phyloP scores from a whole-genome alignment of 2,113 vertebrate species.

The Channa maculata region DNA sequence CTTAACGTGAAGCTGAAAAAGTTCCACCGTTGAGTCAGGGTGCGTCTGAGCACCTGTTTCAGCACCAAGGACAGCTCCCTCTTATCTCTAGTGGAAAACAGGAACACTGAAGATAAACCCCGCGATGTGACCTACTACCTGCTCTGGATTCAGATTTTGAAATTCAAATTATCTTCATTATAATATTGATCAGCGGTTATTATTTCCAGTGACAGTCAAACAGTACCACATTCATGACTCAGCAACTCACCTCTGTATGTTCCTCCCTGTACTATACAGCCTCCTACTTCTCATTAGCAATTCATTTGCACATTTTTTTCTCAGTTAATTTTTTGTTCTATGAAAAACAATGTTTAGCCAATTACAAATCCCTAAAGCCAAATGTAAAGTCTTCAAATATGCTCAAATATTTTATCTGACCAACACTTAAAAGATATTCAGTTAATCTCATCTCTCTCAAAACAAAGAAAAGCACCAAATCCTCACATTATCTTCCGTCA shows the following conservation, averaged over 20 bases:
- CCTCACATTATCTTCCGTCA: too few species aligned
- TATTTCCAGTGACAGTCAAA: too few species aligned
- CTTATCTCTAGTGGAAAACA: not conserved
- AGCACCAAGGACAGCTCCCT: constrained; percentile 76
- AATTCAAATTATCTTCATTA: not conserved
- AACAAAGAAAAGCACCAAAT: too few species aligned
- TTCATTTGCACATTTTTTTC: too few species aligned
- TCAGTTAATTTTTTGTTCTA: too few species aligned
- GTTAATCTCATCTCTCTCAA: too few species aligned
- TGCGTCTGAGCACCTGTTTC: constrained; percentile 36
- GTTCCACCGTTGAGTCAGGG: not conserved
- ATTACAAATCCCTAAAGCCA: too few species aligned
- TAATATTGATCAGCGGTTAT: too few species aligned
- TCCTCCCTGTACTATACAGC: not conserved
- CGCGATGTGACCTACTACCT: not conserved
- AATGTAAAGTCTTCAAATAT: too few species aligned
- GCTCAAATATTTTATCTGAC: too few species aligned
- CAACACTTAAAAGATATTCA: too few species aligned
- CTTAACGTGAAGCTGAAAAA: not conserved
- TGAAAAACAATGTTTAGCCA: too few species aligned
- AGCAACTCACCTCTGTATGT: constrained; percentile 17
- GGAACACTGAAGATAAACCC: not conserved
- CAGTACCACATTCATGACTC: constrained; percentile 43
- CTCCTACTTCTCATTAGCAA: not conserved
- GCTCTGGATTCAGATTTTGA: not conserved